Evolutionary conservation across 2,113 vertebrate species (phyloP).

Genomic region (Scytalopus superciliaris): DNA sequence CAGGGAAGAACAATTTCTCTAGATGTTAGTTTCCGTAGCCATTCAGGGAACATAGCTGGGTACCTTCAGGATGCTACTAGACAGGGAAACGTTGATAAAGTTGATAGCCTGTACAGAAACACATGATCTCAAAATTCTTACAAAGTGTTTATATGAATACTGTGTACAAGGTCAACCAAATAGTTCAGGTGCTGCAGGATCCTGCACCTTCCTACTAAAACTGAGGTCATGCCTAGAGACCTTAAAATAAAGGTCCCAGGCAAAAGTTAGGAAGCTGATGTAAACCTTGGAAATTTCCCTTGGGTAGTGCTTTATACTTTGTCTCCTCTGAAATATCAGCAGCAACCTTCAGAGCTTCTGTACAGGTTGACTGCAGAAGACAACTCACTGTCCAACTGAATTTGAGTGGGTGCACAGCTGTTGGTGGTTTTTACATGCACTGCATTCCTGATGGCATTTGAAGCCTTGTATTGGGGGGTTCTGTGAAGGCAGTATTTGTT

Average conservation of each 20-base stretch:
- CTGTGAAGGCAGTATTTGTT: background rate
- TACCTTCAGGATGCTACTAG: background rate
- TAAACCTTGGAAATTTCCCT: background rate
- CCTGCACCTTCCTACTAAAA: background rate
- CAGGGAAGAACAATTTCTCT: background rate
- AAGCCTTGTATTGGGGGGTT: background rate
- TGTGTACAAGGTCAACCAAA: background rate
- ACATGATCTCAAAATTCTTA: background rate
- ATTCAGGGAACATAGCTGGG: background rate
- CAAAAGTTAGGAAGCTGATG: background rate
- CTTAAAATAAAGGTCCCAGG: background rate
- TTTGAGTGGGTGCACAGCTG: background rate
- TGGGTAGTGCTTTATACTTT: too few relatives aligned
- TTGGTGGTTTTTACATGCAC: background rate
- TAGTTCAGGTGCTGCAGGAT: background rate
- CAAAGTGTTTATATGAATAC: background rate
- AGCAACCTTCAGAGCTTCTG: background rate
- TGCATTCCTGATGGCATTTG: background rate
- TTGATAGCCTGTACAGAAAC: background rate
- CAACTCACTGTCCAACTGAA: accelerated
- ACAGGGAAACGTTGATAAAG: background rate
- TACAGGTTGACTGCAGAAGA: background rate
- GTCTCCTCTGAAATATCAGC: background rate
- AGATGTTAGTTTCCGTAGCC: background rate
- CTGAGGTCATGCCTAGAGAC: background rate